These are phyloP conservation scores for Theodoxus fluviatilis DNA, from an alignment of 2,888 invertebrate species.

Conservation along the genomic window DNA sequence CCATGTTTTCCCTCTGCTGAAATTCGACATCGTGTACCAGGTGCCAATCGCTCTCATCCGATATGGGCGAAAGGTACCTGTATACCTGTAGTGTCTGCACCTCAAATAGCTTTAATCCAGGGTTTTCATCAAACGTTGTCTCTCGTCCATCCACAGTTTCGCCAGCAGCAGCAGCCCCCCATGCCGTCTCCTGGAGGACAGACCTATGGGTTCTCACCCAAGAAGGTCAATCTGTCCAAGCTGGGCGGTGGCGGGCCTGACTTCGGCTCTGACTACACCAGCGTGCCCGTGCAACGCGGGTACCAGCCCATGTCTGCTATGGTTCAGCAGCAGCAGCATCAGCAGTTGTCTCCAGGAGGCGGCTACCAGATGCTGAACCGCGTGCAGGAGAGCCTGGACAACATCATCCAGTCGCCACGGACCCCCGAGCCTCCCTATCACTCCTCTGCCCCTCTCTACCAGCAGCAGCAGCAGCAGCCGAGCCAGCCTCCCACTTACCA, in stretches of 20 bases:
- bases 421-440: constrained; percentile 31
- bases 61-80: no score
- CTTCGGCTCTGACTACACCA: constrained; percentile 44
- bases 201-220: constrained; percentile 43
- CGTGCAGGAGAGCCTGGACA: constrained; percentile 38
- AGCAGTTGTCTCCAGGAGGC: constrained; percentile 7
- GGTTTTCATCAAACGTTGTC: no score
- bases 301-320: background rate
- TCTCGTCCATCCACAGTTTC: no score
- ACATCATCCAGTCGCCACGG: constrained; percentile 34
- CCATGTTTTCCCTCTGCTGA: no score
- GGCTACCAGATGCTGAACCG: constrained; percentile 33
- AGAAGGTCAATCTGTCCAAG: constrained; percentile 45
- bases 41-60: no score
- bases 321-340: background rate
- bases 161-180: no score
- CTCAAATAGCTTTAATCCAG: no score
- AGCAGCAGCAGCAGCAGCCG: constrained; percentile 24
- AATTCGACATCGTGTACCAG: no score
- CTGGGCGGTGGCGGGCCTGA: constrained; percentile 50
- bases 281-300: constrained; percentile 13
- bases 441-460: constrained; percentile 24
- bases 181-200: constrained; percentile 27
- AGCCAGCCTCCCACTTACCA: constrained; percentile 25
- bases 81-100: no score